Base-by-base conservation (phyloP, 1,140 invertebrate species). In the Amphibalanus amphitrite region DNA sequence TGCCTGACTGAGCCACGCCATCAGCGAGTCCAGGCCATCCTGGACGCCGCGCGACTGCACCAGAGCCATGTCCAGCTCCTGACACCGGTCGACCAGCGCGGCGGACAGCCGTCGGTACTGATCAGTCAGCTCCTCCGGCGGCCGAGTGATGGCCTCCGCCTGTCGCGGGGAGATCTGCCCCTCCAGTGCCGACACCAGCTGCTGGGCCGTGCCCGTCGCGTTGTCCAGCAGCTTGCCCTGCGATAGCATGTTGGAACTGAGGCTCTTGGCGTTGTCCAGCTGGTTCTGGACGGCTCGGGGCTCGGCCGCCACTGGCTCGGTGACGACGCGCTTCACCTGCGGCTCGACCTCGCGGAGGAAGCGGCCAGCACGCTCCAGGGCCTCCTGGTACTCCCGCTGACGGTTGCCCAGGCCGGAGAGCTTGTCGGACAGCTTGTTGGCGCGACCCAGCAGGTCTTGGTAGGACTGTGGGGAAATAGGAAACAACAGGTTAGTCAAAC, bases 1-100 rank as follows among this genome's bases (percentile, higher is more conserved):
- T 10, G 89, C 88, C 74, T 89, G 87, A 73, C 88, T 89, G 38
- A 97, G 81, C 93, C 93, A 97, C 68, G 83, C 80, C 8, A 90
- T 86, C 15, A 97, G 84, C 70, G 89, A 86, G 76, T 96, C 92
- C 0, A 96, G 82, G 15, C 92, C 91, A 79, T 95, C 92, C 79
- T 95, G 91, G 17, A 97, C 88, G n/a, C 91, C 93, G 81, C 97
- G 93, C 71, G 91, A 93, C 79, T 95, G 91, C 8, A 95, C 87
- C 38, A 97, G 81, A 0, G 93, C 92, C 0, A 89, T 90, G 75
- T 97, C 93, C 68, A 97, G 80, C 67, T 89, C 85, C 74, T 90
- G 86, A 76, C 92, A 93, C 25, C 90, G 87, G 8, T 90, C 86
- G 20, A 85, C 85, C 20, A 93, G 80, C 0, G 86, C 86, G 73